Base-by-base conservation (phyloP, 2,113 vertebrate species). In the Zosterops lateralis region DNA sequence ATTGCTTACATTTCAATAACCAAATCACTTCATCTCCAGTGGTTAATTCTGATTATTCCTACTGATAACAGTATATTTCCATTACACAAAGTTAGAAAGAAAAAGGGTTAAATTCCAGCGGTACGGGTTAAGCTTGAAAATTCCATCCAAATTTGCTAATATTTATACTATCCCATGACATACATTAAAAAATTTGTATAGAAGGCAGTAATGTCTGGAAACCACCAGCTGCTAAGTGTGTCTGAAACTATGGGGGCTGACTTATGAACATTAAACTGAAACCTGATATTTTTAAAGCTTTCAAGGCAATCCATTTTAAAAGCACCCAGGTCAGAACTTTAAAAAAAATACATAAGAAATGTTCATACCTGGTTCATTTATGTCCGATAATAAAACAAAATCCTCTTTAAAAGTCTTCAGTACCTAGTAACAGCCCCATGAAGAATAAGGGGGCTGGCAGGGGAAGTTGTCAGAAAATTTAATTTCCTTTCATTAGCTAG, bases 401-500 rank as follows among this genome's bases (percentile, higher is more conserved):
- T 97, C 96, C 97, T 97, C 96, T 96, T 97, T 97, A 97, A 98
- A 98, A 97, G 97, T 98, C 96, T 97, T 98, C 97, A 97, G 96
- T 96, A 97, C 96, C 97, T 97, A 98, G 97, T 97, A 97, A 97
- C 97, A 97, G 87, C 93, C 96, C 96, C 94, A 90, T 97, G 95
- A 97, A 96, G 98, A 97, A 96, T 97, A 98, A 97, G 97, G 94
- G 97, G 97, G 95, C 96, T 97, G 97, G 96, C 91, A 98, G 96
- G 98, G 97, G 97, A 98, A 98, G 98, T 98, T 98, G 98, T 98
- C 97, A 98, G 97, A 98, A 98, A 98, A 98, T 98, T 98, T 98
- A 98, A 98, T 98, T 98, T 98, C 98, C 98, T 98, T 98, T 98
- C 98, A 98, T 98, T 98, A 98, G 97, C 96, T 98, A 97, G 98